phyloP scores from a whole-genome alignment of 2,888 invertebrate species.

The Notodonta ziczac region DNA sequence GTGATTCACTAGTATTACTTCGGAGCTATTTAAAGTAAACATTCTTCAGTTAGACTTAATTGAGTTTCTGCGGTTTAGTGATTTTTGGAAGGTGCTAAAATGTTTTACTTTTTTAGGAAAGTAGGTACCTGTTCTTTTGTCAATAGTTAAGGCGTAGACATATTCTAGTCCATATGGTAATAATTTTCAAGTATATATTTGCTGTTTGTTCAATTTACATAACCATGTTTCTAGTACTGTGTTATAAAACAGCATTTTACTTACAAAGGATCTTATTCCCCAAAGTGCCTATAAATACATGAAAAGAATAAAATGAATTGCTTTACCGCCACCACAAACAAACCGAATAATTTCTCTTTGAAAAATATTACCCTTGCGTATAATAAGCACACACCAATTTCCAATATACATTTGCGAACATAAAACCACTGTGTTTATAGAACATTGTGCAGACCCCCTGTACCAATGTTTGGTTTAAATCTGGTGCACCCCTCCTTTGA shows the following conservation, averaged over 20 bases:
- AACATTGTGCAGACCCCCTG: slow-evolving; percentile 40
- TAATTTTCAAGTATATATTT: too few species aligned
- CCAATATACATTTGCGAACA: slow-evolving; percentile 34
- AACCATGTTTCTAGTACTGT: too few species aligned
- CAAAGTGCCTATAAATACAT: neutral
- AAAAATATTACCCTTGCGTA: slow-evolving; percentile 35
- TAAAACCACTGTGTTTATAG: slow-evolving; percentile 41
- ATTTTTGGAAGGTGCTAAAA: slow-evolving; percentile 3
- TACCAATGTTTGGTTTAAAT: slow-evolving; percentile 76
- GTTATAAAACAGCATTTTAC: neutral
- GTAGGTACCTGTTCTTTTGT: too few species aligned
- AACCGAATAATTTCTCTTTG: slow-evolving; percentile 22
- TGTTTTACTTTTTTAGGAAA: too few species aligned
- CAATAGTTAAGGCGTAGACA: neutral
- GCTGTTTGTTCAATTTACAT: too few species aligned
- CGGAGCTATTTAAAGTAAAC: slow-evolving; percentile 40
- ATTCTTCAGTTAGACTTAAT: slow-evolving; percentile 62
- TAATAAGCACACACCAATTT: slow-evolving; percentile 45
- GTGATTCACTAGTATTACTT: slow-evolving; percentile 65
- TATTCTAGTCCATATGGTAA: neutral
- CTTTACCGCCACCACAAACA: slow-evolving; percentile 15
- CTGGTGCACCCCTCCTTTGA: slow-evolving; percentile 69
- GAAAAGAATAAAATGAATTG: slow-evolving; percentile 3
- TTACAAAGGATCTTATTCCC: neutral
- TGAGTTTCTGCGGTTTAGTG: slow-evolving; percentile 46